Evolutionary conservation across 2,888 invertebrate species (phyloP).

Genomic region (Timandra comae): DNA sequence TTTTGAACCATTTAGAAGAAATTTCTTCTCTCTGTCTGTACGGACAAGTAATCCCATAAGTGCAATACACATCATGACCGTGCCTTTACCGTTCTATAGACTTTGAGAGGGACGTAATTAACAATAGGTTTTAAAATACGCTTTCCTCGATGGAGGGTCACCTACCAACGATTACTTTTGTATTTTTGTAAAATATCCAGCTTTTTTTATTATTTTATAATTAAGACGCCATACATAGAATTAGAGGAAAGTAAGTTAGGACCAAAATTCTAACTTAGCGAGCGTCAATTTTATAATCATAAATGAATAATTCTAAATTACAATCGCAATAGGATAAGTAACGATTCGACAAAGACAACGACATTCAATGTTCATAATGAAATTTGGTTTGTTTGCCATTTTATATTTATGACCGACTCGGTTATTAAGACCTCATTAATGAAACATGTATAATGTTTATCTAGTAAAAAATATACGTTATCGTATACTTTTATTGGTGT

Average conservation of each 20-base stretch:
- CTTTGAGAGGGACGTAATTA: slow-evolving; percentile 76
- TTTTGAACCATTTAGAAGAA: slow-evolving; percentile 69
- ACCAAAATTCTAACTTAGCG: slow-evolving; percentile 51
- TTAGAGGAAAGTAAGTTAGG: slow-evolving; percentile 54
- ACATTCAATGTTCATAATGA: slow-evolving; percentile 26
- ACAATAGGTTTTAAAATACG: slow-evolving; percentile 68
- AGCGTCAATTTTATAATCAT: slow-evolving; percentile 58
- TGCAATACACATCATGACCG: slow-evolving; percentile 76
- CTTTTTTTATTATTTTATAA: slow-evolving; percentile 46
- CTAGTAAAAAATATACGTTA: too few relatives aligned
- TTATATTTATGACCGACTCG: slow-evolving; percentile 7
- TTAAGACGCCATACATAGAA: slow-evolving; percentile 41
- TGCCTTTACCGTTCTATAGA: slow-evolving; percentile 77
- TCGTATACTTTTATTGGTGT: too few relatives aligned
- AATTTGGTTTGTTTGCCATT: slow-evolving; percentile 14
- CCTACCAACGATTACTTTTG: slow-evolving; percentile 57
- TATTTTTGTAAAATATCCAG: slow-evolving; percentile 57
- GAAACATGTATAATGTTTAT: too few relatives aligned
- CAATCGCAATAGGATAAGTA: slow-evolving; percentile 60
- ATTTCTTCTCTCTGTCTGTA: slow-evolving; percentile 70
- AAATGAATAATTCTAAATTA: slow-evolving; percentile 37
- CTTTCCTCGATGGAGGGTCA: slow-evolving; percentile 51
- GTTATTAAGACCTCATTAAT: too few relatives aligned
- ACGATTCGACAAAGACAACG: slow-evolving; percentile 61
- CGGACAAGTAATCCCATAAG: slow-evolving; percentile 68